These are phyloP conservation scores for Tragelaphus buxtoni DNA, from an alignment of 2,113 vertebrate species.

Conservation along the genomic window DNA sequence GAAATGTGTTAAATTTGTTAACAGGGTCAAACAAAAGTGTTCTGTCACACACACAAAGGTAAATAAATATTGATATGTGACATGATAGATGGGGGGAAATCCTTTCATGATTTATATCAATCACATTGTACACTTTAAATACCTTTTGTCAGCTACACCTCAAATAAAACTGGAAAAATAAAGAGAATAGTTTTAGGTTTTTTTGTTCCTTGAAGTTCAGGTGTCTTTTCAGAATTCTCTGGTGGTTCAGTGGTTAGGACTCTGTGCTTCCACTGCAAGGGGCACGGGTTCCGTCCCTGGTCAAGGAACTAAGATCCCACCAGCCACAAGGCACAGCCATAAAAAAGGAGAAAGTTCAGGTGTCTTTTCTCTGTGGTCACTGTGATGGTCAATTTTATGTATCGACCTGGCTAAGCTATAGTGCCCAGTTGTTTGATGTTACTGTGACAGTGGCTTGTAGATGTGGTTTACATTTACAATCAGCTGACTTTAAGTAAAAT, in stretches of 20 bases:
- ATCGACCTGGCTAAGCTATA: background rate
- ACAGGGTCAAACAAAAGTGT: background rate
- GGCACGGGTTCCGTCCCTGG: background rate
- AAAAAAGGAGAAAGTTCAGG: background rate
- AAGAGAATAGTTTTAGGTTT: background rate
- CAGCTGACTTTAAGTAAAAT: background rate
- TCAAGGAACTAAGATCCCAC: background rate
- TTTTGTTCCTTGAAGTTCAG: background rate
- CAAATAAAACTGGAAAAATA: background rate
- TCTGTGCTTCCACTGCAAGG: background rate
- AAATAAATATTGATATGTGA: background rate
- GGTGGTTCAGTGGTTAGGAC: background rate
- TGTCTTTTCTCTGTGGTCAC: background rate
- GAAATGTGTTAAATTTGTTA: background rate
- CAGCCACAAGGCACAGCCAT: background rate
- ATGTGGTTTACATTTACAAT: background rate
- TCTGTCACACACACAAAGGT: background rate
- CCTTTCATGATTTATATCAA: background rate
- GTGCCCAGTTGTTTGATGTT: background rate
- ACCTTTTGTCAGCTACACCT: background rate
- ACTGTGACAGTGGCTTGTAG: background rate
- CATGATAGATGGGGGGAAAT: background rate
- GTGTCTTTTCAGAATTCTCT: background rate
- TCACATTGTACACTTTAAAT: background rate
- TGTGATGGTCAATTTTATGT: background rate